Evolutionary conservation across 2,888 invertebrate species (phyloP).

Genomic region (Aleiodes testaceus): DNA sequence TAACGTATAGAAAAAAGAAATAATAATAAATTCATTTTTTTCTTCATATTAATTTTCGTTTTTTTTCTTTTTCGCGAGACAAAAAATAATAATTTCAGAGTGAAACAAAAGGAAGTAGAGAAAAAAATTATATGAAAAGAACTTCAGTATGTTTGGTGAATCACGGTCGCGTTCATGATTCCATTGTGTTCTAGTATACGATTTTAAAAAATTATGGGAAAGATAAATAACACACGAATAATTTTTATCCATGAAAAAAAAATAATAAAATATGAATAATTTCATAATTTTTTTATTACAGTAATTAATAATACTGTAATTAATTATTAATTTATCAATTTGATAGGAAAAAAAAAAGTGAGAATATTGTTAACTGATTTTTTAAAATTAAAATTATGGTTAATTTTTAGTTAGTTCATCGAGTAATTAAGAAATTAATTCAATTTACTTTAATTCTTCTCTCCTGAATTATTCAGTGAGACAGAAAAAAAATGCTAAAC

Average conservation of each 20-base stretch:
- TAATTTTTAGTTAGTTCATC: no score
- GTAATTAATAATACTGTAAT: background rate
- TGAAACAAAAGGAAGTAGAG: conserved; percentile 26
- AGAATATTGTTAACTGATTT: background rate
- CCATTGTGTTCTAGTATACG: conserved; percentile 26
- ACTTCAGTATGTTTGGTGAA: conserved; percentile 9
- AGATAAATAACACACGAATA: conserved; percentile 3
- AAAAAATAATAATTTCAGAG: conserved; percentile 15
- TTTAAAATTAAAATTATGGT: no score
- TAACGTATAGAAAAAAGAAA: conserved; percentile 7
- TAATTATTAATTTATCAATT: background rate
- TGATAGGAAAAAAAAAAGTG: background rate
- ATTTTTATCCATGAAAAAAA: conserved; percentile 7
- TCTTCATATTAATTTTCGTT: no score
- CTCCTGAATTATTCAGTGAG: background rate
- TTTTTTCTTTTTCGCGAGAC: background rate
- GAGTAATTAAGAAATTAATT: no score
- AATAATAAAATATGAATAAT: background rate
- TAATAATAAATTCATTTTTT: no score
- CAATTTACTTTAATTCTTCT: no score
- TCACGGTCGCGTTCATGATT: background rate
- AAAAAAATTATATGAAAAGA: background rate
- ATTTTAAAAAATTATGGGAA: background rate
- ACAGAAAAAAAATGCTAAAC: conserved; percentile 9
- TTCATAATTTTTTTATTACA: no score